phyloP scores from a whole-genome alignment of 2,113 vertebrate genomes.

The Oreochromis aureus region DNA sequence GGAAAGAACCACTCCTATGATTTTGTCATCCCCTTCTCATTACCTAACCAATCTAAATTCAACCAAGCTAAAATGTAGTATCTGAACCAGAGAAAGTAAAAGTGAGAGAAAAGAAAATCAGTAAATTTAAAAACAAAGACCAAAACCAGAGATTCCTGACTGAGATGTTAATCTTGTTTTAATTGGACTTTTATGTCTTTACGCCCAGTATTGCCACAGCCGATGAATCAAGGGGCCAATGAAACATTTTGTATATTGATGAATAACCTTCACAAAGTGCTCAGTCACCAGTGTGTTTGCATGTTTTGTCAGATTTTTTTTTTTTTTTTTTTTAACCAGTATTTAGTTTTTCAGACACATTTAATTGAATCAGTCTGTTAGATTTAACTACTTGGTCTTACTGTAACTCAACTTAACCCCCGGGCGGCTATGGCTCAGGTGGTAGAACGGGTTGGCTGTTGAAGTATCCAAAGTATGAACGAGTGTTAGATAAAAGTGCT shows the following conservation, averaged over 20 bases:
- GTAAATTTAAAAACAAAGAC: background rate
- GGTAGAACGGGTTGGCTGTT: background rate
- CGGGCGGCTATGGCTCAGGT: background rate
- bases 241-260: background rate
- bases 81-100: background rate
- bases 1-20: background rate
- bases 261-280: background rate
- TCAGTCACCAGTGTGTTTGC: background rate
- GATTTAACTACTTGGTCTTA: background rate
- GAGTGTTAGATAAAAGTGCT: background rate
- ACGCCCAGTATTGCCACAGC: background rate
- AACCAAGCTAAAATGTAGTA: background rate
- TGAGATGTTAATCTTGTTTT: background rate
- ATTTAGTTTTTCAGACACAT: background rate
- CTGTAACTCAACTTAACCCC: background rate
- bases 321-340: background rate
- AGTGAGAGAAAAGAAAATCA: background rate
- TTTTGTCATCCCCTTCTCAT: background rate
- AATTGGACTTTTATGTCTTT: background rate
- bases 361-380: background rate
- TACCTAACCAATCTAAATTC: background rate
- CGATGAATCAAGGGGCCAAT: background rate
- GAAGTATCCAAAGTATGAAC: background rate
- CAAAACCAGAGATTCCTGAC: background rate
- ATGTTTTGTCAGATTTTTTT: background rate